Evolutionary conservation across 2,113 vertebrate species (phyloP).

Genomic region (Pholis gunnellus): DNA sequence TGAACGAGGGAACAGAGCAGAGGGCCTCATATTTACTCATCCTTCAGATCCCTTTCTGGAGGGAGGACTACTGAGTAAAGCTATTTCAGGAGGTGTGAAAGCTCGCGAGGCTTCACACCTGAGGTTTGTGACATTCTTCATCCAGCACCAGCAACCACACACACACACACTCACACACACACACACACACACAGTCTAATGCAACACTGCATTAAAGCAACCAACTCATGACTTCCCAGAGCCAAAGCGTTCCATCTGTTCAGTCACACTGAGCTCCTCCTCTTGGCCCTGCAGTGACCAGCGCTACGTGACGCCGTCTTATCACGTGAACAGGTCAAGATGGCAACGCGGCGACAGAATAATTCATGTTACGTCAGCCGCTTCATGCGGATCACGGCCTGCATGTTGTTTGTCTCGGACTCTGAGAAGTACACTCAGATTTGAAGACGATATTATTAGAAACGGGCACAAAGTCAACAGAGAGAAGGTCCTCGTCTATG

Average conservation of each 20-base stretch:
- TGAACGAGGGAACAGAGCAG: too few species aligned
- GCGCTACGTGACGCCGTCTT: background rate
- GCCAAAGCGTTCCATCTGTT: constrained; percentile 4
- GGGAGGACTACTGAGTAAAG: constrained; percentile 57
- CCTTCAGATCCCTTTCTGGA: constrained; percentile 42
- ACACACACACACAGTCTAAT: background rate
- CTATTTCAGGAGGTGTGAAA: constrained; percentile 74
- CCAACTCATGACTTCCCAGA: background rate
- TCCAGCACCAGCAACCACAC: constrained; percentile 23
- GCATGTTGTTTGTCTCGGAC: constrained; percentile 29
- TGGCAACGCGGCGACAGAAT: background rate
- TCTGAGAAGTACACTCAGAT: background rate
- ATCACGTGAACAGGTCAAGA: constrained; percentile 7
- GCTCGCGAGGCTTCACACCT: constrained; percentile 64
- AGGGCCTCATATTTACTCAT: constrained; percentile 19
- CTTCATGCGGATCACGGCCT: background rate
- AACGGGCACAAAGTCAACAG: background rate
- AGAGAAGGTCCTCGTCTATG: constrained; percentile 44
- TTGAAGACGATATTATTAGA: constrained; percentile 52
- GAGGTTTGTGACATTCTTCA: constrained; percentile 67
- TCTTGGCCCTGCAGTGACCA: background rate
- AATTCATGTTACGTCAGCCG: background rate
- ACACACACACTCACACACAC: background rate
- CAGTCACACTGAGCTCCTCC: background rate
- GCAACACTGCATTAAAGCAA: background rate